Evolutionary conservation across 2,113 vertebrate species (phyloP).

Genomic region (Eidolon helvum): DNA sequence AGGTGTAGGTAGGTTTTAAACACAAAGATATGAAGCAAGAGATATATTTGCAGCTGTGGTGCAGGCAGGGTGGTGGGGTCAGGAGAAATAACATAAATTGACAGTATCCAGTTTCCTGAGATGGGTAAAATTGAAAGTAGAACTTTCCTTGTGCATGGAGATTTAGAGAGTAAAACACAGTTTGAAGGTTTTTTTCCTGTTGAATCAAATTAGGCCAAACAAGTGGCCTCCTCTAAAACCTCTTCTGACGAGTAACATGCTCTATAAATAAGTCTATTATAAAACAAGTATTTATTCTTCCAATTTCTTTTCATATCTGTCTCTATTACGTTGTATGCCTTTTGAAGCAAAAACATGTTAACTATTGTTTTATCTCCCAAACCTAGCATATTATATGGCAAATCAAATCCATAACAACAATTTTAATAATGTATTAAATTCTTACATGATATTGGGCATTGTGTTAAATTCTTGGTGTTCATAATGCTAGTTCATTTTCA

Average conservation of each 20-base stretch:
- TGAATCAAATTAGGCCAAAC: neutral
- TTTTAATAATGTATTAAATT: neutral
- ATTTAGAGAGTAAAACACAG: neutral
- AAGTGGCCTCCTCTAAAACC: neutral
- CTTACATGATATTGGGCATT: neutral
- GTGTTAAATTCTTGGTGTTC: neutral
- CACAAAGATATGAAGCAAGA: neutral
- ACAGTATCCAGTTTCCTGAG: neutral
- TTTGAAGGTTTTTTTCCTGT: neutral
- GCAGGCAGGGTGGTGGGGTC: neutral
- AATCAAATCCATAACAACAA: neutral
- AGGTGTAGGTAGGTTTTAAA: neutral
- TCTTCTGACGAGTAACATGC: neutral
- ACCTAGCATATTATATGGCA: neutral
- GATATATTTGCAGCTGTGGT: neutral
- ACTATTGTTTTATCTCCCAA: neutral
- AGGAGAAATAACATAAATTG: neutral
- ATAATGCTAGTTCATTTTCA: neutral
- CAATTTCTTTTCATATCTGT: neutral
- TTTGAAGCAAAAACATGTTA: neutral
- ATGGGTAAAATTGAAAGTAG: neutral
- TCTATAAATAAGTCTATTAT: neutral
- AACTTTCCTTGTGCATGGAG: neutral
- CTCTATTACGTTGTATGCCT: neutral
- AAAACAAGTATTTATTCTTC: neutral